phyloP scores from a whole-genome alignment of 37 sponge, comb jelly and placozoan genomes.

The Spongilla lacustris region DNA sequence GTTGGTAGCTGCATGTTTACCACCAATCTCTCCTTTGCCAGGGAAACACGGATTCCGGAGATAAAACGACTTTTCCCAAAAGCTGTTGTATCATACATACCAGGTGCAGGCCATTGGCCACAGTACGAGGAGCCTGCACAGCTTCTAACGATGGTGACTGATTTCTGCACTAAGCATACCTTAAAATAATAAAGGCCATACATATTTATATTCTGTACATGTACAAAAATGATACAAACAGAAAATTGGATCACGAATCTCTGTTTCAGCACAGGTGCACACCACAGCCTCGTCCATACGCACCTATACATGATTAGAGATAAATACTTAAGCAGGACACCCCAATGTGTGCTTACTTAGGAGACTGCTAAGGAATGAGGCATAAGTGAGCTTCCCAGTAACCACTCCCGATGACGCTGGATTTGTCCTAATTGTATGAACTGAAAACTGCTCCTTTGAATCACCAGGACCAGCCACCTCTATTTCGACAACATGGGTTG shows the following conservation, averaged over 20 bases:
- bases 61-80: conserved; percentile 68
- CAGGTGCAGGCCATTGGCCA: conserved; percentile 81
- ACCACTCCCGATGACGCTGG: conserved; percentile 82
- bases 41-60: conserved; percentile 24
- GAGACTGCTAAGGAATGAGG: conserved; percentile 87
- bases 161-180: conserved; percentile 6
- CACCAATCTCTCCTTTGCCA: not conserved
- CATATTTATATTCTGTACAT: not conserved
- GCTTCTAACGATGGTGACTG: conserved; percentile 36
- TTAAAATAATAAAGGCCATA: not conserved
- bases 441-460: conserved; percentile 52
- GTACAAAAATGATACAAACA: not conserved
- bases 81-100: conserved; percentile 28
- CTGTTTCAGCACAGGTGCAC: conserved; percentile 75
- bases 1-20: not conserved
- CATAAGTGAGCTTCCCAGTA: conserved; percentile 87
- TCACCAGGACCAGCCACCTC: conserved; percentile 81
- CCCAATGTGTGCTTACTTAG: conserved; percentile 32
- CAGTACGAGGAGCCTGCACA: conserved; percentile 68
- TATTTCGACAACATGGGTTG: conserved; percentile 72
- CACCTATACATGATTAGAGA: not conserved
- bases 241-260: not conserved
- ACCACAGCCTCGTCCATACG: conserved; percentile 55
- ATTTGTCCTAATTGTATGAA: conserved; percentile 65
- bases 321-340: not conserved